Evolutionary conservation across 2,113 vertebrate species (phyloP).

Genomic region (Tyto alba): DNA sequence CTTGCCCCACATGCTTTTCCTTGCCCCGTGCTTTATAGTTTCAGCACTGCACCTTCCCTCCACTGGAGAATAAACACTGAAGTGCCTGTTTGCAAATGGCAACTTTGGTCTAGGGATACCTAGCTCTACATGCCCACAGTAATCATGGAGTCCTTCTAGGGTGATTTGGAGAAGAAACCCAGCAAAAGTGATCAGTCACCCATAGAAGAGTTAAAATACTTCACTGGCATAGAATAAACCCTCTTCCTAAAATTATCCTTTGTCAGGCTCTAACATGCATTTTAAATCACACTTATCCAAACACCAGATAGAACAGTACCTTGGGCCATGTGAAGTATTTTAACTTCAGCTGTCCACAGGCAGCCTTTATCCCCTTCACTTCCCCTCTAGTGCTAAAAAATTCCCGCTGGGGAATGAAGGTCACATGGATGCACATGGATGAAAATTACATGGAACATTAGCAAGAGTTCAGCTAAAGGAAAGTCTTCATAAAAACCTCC

Average conservation of each 20-base stretch:
- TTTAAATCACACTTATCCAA: not conserved
- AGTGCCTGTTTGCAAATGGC: not conserved
- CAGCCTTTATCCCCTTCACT: not conserved
- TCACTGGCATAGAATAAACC: not conserved
- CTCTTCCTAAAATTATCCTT: not conserved
- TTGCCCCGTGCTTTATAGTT: not conserved
- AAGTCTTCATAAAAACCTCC: not conserved
- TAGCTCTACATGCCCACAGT: not conserved
- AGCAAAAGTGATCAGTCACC: not conserved
- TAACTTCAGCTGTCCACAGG: not conserved
- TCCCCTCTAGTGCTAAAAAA: not conserved
- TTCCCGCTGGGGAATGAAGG: not conserved
- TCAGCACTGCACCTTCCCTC: not conserved
- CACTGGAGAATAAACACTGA: not conserved
- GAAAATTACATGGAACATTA: slow-evolving; percentile 15
- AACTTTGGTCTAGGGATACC: not conserved
- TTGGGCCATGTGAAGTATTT: not conserved
- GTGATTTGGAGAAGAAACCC: not conserved
- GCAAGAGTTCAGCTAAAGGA: not conserved
- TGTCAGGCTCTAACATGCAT: not conserved
- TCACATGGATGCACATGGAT: not conserved
- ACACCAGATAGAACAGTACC: not conserved
- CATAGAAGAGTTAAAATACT: not conserved
- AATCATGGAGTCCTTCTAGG: rapidly evolving
- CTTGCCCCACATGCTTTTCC: not conserved